A percentile compares a stretch with the other conserved stretches of the same genome.
These are phyloP conservation scores for Microtus ochrogaster DNA, from an alignment of 2,113 vertebrate species.

Conservation along the genomic window DNA sequence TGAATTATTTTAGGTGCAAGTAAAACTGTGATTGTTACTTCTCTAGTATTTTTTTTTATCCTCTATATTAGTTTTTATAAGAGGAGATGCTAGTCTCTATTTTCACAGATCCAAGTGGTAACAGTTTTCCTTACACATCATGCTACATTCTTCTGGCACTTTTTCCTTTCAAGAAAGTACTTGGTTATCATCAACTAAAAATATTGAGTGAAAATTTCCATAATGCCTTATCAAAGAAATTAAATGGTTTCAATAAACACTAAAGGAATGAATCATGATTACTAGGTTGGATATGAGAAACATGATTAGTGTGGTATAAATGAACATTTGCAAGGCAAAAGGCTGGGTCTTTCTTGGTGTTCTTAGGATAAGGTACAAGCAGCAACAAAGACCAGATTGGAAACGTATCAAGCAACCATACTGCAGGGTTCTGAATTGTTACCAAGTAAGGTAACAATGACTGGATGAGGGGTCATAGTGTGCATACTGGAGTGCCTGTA, in stretches of 20 bases:
- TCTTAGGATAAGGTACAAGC: background rate
- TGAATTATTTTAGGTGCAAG: background rate
- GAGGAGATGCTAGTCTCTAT: background rate
- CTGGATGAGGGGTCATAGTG: background rate
- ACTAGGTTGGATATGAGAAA: background rate
- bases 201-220: background rate
- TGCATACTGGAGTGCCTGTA: background rate
- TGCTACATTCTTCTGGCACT: background rate
- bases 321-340: background rate
- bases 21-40: background rate
- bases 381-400: background rate
- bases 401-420: background rate
- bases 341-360: background rate
- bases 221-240: background rate
- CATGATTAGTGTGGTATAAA: background rate
- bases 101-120: conserved; percentile 32
- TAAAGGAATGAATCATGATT: background rate
- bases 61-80: background rate
- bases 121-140: conserved; percentile 42
- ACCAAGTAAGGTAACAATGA: background rate
- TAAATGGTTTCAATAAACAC: background rate
- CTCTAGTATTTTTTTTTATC: background rate
- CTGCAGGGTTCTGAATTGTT: background rate
- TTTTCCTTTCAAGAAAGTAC: conserved; percentile 29
- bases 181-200: background rate